Evolutionary conservation across 2,113 vertebrate genomes (phyloP).

Genomic region (Tupaia tana): DNA sequence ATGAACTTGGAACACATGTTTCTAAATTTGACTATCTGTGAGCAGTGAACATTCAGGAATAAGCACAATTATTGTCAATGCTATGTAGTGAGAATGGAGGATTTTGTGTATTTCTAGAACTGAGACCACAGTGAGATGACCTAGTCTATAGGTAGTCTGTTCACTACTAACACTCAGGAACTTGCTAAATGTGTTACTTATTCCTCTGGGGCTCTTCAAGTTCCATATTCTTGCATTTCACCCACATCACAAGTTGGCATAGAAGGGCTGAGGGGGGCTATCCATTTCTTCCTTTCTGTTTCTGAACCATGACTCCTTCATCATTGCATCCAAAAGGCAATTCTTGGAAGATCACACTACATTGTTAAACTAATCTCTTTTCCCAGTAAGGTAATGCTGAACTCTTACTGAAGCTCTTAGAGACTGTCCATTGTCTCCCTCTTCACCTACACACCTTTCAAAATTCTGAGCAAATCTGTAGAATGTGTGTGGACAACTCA

Average conservation of each 20-base stretch:
- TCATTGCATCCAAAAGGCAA: neutral
- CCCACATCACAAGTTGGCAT: neutral
- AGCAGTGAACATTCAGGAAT: neutral
- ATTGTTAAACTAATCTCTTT: neutral
- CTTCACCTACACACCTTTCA: neutral
- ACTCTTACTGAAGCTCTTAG: neutral
- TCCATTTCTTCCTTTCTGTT: neutral
- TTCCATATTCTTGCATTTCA: neutral
- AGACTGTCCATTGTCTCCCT: neutral
- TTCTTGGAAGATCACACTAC: neutral
- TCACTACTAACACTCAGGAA: neutral
- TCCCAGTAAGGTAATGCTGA: neutral
- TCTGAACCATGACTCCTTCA: neutral
- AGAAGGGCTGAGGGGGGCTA: neutral
- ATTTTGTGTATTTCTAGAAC: neutral
- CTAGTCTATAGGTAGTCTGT: neutral
- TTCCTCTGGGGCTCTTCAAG: neutral
- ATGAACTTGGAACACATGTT: neutral
- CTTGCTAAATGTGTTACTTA: neutral
- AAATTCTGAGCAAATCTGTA: neutral
- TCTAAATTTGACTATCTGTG: neutral
- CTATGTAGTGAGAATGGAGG: accelerated
- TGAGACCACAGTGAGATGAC: neutral
- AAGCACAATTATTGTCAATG: neutral
- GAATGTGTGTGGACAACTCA: neutral